Evolutionary conservation across 2,888 invertebrate species (phyloP), one percentile per base, ranked within the genome.

Genomic region (Sialis lutaria): DNA sequence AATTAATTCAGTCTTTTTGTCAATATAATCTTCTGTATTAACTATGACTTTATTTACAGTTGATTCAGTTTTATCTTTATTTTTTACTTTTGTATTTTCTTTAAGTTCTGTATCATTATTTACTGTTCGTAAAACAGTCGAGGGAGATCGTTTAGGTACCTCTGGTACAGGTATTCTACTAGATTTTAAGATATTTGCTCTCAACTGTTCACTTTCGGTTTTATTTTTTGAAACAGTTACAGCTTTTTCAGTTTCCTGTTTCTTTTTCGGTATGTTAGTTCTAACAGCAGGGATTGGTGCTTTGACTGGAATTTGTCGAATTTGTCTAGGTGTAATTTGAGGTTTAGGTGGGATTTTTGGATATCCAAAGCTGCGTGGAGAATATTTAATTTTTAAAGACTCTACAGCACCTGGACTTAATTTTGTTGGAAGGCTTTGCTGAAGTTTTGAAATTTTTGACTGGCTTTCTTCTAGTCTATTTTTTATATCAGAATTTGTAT

Each of bases 361-460:
- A 48, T 58, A 59, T 8, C 59, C 59, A 47, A 57, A 60, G 49
- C 54, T 56, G 10, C 56, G 53, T 30, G 61, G 59, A 1, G 60
- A 58, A 53, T 59, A 60, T 50, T 57, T 59, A 42, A 43, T 51
- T 50, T 51, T 54, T 13, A 57, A 48, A 35, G 52, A 48, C 45
- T 54, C 54, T 33, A 55, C 53, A n/a, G 54, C 53, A 22, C 53
- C 54, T 42, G 46, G 47, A 41, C 52, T 54, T 22, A 53, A 48
- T 54, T 56, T 59, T 6, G 55, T 42, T 2, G 51, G 46, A 39
- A 54, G 51, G 32, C 44, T 51, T 45, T 51, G 46, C 43, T 49
- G 51, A 10, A 51, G 32, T 44, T 51, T 45, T 10, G 48, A 44
- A 9, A 51, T 51, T 40, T 51, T 51, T 10, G 45, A 46, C 32